Evolutionary conservation across 2,113 vertebrate genomes (phyloP).

Genomic region (Ploceus nigricollis): DNA sequence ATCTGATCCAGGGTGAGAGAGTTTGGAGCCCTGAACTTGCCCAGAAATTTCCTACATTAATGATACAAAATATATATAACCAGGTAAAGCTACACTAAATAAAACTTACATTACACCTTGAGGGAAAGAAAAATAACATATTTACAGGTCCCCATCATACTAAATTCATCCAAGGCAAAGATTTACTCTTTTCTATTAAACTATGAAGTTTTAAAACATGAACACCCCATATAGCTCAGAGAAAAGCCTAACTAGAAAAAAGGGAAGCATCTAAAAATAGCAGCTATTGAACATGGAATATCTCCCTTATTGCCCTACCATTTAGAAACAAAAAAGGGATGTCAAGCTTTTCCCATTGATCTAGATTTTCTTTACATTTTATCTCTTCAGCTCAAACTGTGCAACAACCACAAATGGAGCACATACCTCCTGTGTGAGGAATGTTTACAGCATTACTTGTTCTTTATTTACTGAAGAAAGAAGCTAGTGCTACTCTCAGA

Average conservation of each 20-base stretch:
- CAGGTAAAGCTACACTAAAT: not conserved
- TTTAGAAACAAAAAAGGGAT: conserved; percentile 50
- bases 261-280: not conserved
- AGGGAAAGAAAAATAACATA: not conserved
- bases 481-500: conserved; percentile 43
- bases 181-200: not conserved
- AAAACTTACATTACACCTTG: not conserved
- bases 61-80: not conserved
- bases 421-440: conserved; percentile 7
- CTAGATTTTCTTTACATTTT: not conserved
- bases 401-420: conserved; percentile 18
- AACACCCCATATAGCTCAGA: not conserved
- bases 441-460: conserved; percentile 30
- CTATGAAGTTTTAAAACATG: not conserved
- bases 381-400: conserved; percentile 15
- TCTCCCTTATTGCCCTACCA: not conserved
- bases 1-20: not conserved
- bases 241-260: not conserved
- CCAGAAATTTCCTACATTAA: not conserved
- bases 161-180: not conserved
- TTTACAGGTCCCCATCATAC: not conserved
- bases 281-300: not conserved
- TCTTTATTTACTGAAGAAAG: conserved; percentile 57
- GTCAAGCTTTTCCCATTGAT: conserved; percentile 55
- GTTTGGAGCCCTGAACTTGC: not conserved